Base-by-base conservation (phyloP, 2,113 vertebrate genomes). In the Bos javanicus region DNA sequence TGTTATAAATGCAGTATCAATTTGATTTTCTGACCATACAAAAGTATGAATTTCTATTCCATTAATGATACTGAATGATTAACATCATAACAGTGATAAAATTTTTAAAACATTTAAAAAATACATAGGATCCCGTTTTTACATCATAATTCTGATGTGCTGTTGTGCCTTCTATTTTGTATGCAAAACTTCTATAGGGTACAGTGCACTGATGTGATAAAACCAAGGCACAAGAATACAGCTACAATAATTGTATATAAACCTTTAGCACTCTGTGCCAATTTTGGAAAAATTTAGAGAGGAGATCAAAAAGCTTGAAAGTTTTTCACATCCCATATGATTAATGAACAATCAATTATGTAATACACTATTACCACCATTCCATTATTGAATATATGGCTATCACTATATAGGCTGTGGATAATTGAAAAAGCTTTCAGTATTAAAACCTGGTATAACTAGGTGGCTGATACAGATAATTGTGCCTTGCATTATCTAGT, bases 141-240 rank as follows among this genome's bases (percentile, higher is more conserved):
- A 97, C 88, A 89, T 88, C 56, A 23, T 48, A 21, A 84, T 96
- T 95, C 95, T 78, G 74, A 98, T 64, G 91, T 60, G 84, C 95
- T 93, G 52, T 96, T 93, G 96, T 36, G 67, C 95, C 94, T 52
- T 92, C 96, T 97, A 93, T 43, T 96, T 87, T 96, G 76, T 93
- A 90, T 48, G 90, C 64, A 97, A 98, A 95, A 71, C 57, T 80
- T 52, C 81, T 39, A 36, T 56, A 95, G 80, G 92, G 97, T 98
- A 96, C 87, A 94, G 97, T 97, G 96, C 93, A 85, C 60, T 50
- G 71, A 82, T 50, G 59, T 78, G 85, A 97, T 82, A 97, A 98
- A 98, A 97, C 84, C 97, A 98, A 98, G 91, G 98, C 97, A 99
- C 98, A 97, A 96, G 87, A 94, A 95, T 88, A 98, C 96, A 98